Evolutionary conservation across 2,797 vertebrate genomes (phyloP).

Genomic region (Okamejei kenojei): DNA sequence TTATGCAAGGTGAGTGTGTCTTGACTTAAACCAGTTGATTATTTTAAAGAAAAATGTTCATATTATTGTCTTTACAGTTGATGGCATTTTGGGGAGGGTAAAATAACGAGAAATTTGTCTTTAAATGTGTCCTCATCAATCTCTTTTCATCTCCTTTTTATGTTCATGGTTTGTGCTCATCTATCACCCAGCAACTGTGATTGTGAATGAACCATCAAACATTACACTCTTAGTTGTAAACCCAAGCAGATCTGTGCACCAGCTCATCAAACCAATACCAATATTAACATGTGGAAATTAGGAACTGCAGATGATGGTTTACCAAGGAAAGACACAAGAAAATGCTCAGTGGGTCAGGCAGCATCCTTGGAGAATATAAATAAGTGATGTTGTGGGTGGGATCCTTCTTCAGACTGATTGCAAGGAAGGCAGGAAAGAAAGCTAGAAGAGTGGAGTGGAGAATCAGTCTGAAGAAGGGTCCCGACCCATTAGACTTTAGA

Average conservation of each 20-base stretch:
- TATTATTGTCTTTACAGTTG: not conserved
- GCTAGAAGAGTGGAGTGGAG: too few species aligned
- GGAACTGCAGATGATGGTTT: too few species aligned
- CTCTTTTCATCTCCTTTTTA: not conserved
- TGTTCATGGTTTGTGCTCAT: not conserved
- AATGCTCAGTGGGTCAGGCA: too few species aligned
- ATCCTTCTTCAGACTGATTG: too few species aligned
- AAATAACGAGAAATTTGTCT: not conserved
- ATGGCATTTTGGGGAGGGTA: not conserved
- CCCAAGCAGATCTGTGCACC: too few species aligned
- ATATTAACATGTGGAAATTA: too few species aligned
- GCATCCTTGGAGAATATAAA: too few species aligned
- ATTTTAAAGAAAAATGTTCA: not conserved
- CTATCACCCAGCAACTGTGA: not conserved
- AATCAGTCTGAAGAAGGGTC: too few species aligned
- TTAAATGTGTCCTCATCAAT: not conserved
- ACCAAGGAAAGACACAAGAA: too few species aligned
- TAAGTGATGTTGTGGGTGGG: too few species aligned
- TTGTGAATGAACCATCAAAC: not conserved
- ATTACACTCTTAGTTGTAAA: not conserved
- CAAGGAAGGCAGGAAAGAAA: too few species aligned
- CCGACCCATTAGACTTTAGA: too few species aligned
- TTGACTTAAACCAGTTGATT: not conserved
- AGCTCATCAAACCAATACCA: not conserved
- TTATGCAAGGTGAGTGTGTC: conserved; percentile 83